A percentile compares a stretch with the other conserved stretches of the same genome.
Evolutionary conservation across 2,888 invertebrate species (phyloP).

Genomic region (Griposia aprilina): DNA sequence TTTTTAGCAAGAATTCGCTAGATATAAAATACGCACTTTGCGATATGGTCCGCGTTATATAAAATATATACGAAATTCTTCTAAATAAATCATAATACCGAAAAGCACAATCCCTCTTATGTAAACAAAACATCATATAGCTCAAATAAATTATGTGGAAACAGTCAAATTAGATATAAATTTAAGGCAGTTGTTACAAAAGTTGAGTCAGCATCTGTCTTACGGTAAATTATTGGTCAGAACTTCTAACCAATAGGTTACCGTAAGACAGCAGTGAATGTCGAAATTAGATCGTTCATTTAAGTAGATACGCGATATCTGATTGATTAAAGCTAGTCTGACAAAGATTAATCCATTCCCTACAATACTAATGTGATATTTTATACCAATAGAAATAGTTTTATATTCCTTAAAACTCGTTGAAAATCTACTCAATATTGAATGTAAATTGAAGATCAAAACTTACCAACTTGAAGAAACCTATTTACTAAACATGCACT

Average conservation of each 20-base stretch:
- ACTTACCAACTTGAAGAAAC: constrained; percentile 20
- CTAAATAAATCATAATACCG: not conserved
- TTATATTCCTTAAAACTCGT: constrained; percentile 24
- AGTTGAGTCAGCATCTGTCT: no score
- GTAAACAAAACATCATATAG: constrained; percentile 9
- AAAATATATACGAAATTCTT: constrained; percentile 13
- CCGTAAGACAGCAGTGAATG: not conserved
- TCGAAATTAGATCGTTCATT: not conserved
- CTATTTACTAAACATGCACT: constrained; percentile 24
- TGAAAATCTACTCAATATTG: constrained; percentile 38
- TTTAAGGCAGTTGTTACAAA: not conserved
- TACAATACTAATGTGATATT: constrained; percentile 30
- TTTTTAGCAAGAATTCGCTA: constrained; percentile 2
- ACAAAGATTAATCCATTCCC: constrained; percentile 19
- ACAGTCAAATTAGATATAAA: not conserved
- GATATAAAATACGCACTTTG: constrained; percentile 21
- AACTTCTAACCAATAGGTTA: not conserved
- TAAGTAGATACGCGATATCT: not conserved
- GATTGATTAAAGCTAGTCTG: constrained; percentile 20
- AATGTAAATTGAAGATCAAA: constrained; percentile 56
- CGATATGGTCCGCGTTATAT: constrained; percentile 14
- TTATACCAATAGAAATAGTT: constrained; percentile 34
- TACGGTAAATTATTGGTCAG: no score
- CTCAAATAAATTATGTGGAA: not conserved
- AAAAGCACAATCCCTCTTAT: constrained; percentile 3